Base-by-base conservation (phyloP, 1,140 invertebrate species). In the Melanaphis sacchari region DNA sequence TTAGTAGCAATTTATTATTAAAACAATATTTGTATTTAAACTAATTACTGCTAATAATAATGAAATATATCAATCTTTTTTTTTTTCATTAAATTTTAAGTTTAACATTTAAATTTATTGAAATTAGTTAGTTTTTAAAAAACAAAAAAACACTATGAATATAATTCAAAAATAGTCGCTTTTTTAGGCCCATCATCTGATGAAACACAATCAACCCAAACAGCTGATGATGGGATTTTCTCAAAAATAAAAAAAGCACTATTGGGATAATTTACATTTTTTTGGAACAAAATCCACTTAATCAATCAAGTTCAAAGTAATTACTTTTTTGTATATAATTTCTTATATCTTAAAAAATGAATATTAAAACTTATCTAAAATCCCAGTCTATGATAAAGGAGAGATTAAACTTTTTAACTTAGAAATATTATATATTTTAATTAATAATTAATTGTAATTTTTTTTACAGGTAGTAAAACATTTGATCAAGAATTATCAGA, bases 211-310 rank as follows among this genome's bases (percentile, higher is more conserved):
- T 41, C 91, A 52, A 38, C 36, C 81, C 52, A 59, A 90, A 85
- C 76, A 52, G 91, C 91, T 93, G 91, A 84, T 93, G 81, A 93
- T 54, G 91, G 91, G 31, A 84, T 93, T 46, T 84, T 93, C 15
- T n/a, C 91, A 84, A 93, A 93, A 93, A 93, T 93, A 85, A 93
- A 93, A 49, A 93, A 93, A 93, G 91, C 91, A 26, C 49, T 93
- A 26, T 52, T 82, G 91, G 91, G 91, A 82, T 93, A 93, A 31
- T 52, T 84, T 46, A 36, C 76, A 81, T 81, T 82, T 46, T 46
- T 5, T 46, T 49, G 8, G 31, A 91, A 46, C 49, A 36, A 81
- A 46, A 46, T 46, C 41, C 43, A 43, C 22, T 82, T 91, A 43
- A 36, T 2, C 40, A 46, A 43, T 82, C 49, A 36, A 81, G 18